These are phyloP conservation scores for Fragariocoptes setiger DNA, from an alignment of 1,140 invertebrate species.

Conservation along the genomic window DNA sequence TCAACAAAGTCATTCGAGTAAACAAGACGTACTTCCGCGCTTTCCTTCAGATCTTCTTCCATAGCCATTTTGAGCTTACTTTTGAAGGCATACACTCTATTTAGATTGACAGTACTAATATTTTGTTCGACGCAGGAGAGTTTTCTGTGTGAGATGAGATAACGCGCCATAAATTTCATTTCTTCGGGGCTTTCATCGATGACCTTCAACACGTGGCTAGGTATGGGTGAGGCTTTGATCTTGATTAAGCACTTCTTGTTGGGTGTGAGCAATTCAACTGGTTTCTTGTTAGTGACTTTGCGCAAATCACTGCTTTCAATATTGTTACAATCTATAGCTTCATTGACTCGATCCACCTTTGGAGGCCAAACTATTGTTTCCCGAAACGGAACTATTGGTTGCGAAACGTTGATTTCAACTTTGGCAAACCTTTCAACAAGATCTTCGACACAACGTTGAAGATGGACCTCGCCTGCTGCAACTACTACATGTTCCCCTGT, in stretches of 20 bases:
- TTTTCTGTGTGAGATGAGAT: conserved; percentile 9
- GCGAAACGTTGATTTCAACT: conserved; percentile 55
- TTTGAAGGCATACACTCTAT: not conserved
- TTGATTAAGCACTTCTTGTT: conserved; percentile 37
- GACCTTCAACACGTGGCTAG: conserved; percentile 33
- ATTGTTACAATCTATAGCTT: conserved; percentile 17
- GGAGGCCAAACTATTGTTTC: conserved; percentile 63
- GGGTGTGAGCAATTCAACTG: conserved; percentile 27
- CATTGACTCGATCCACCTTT: conserved; percentile 58
- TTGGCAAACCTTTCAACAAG: conserved; percentile 43
- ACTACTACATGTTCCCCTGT: conserved; percentile 83
- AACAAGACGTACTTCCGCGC: conserved; percentile 28
- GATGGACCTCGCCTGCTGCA: conserved; percentile 84
- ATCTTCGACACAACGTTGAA: conserved; percentile 71
- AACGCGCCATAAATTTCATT: conserved; percentile 23
- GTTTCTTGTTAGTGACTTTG: conserved; percentile 10
- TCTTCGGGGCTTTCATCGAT: conserved; percentile 27
- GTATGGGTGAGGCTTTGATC: conserved; percentile 44
- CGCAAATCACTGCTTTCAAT: conserved; percentile 4
- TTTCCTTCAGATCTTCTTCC: conserved; percentile 26
- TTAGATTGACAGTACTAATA: conserved; percentile 8
- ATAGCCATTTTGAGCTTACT: conserved; percentile 16
- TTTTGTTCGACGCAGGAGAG: conserved; percentile 10
- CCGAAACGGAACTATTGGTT: conserved; percentile 77
- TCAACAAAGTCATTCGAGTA: conserved; percentile 26